These are phyloP conservation scores for Ovis canadensis DNA, from an alignment of 2,113 vertebrate genomes.

Conservation along the genomic window DNA sequence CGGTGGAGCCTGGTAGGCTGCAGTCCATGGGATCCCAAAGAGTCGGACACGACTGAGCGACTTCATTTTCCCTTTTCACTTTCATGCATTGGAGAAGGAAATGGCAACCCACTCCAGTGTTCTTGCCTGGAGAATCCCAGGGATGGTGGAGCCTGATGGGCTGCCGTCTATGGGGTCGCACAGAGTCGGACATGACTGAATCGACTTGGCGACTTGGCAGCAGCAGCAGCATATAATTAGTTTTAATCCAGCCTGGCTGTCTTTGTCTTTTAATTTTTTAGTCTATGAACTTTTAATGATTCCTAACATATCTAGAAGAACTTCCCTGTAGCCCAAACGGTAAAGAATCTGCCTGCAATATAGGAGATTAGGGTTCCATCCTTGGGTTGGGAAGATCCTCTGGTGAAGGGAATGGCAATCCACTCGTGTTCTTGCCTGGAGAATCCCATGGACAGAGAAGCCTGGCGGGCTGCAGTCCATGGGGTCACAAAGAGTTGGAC, in stretches of 20 bases:
- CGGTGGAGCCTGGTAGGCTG: no score
- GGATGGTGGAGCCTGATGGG: no score
- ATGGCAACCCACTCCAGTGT: no score
- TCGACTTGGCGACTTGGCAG: no score
- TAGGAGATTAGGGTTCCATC: background rate
- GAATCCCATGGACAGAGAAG: background rate
- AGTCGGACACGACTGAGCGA: no score
- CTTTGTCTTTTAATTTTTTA: background rate
- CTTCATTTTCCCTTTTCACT: no score
- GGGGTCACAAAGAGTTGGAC: background rate
- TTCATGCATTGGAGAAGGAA: no score
- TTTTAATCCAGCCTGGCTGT: background rate
- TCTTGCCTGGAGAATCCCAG: no score
- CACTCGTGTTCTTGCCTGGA: background rate
- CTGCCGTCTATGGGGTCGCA: no score
- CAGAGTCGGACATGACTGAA: no score
- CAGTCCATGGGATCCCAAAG: no score
- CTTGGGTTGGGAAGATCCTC: background rate
- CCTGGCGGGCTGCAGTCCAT: background rate
- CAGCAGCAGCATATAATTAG: background rate
- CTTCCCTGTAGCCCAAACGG: background rate
- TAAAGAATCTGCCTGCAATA: background rate
- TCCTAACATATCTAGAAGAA: background rate
- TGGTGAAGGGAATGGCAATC: background rate
- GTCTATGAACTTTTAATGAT: background rate